phyloP scores from a whole-genome alignment of 2,797 vertebrate species.

The Sebastes oblongus region DNA sequence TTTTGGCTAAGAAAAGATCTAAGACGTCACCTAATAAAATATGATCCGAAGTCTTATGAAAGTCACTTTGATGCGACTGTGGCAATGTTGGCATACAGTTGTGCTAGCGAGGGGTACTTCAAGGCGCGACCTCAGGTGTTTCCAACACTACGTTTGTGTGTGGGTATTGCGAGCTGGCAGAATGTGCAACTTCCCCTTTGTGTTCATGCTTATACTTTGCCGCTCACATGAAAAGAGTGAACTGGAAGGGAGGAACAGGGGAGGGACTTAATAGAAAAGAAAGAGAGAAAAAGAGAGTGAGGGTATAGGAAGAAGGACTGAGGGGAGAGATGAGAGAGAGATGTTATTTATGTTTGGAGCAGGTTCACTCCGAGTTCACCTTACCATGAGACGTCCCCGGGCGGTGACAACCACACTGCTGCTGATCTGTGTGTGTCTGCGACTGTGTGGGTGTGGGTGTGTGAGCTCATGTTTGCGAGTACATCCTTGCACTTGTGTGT shows the following conservation, averaged over 20 bases:
- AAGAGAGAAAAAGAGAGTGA: constrained; percentile 34
- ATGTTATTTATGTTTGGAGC: constrained; percentile 83
- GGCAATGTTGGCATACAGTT: constrained; percentile 25
- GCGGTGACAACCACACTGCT: constrained; percentile 70
- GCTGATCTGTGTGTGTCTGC: constrained; percentile 48
- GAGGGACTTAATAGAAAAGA: constrained; percentile 38
- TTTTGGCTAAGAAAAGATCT: constrained; percentile 39
- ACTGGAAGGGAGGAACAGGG: constrained; percentile 33
- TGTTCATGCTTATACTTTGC: constrained; percentile 43
- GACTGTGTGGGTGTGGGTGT: constrained; percentile 5
- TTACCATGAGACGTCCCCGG: constrained; percentile 83
- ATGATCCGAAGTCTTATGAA: constrained; percentile 46
- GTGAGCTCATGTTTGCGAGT: constrained; percentile 19
- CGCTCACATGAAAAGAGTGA: constrained; percentile 55
- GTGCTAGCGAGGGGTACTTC: constrained; percentile 26
- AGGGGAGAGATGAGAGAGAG: constrained; percentile 69
- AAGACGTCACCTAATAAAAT: constrained; percentile 44
- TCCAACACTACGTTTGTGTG: constrained; percentile 33
- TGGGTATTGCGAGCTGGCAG: not conserved
- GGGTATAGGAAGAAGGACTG: constrained; percentile 40
- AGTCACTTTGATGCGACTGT: constrained; percentile 56
- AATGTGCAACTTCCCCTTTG: constrained; percentile 26
- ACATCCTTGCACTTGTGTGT: constrained; percentile 19
- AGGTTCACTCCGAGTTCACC: constrained; percentile 88
- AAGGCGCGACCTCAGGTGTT: constrained; percentile 58